A percentile compares a stretch with the other conserved stretches of the same genome.
Conservation (phyloP, 2,888 invertebrate genomes). For the Pammene aurita region DNA sequence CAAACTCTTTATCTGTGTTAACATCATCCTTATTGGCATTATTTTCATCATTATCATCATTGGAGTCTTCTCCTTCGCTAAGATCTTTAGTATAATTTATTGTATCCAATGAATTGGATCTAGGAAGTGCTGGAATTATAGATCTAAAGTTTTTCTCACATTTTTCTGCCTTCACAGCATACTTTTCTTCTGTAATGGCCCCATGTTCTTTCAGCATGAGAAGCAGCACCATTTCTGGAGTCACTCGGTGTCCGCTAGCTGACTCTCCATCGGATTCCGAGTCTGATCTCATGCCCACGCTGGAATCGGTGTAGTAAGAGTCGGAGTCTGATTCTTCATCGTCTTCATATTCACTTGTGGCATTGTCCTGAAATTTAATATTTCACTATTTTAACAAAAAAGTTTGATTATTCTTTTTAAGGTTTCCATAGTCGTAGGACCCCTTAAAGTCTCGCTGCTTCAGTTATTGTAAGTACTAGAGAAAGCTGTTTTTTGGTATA, state of each 20-base stretch:
- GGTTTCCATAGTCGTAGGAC: not conserved
- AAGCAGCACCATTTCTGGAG: slow-evolving; percentile 17
- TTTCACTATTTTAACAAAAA: not conserved
- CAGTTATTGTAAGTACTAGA: no score
- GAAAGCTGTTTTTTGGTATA: no score
- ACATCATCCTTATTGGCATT: not conserved
- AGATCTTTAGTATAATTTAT: slow-evolving; percentile 1
- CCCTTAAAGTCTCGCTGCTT: not conserved
- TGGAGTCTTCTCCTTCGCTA: not conserved
- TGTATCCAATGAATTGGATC: not conserved
- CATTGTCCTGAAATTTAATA: slow-evolving; percentile 13
- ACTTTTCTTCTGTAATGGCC: slow-evolving; percentile 13
- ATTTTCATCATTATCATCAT: not conserved
- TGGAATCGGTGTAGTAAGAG: slow-evolving; percentile 6
- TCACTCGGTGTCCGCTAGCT: slow-evolving; percentile 27
- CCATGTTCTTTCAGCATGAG: slow-evolving; percentile 26
- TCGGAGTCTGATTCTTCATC: slow-evolving; percentile 3
- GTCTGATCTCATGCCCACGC: not conserved
- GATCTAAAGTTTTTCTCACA: slow-evolving; percentile 7
- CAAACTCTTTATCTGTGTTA: not conserved
- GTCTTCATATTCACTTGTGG: slow-evolving; percentile 16
- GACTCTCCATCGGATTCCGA: slow-evolving; percentile 22
- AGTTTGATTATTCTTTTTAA: not conserved
- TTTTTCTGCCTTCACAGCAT: slow-evolving; percentile 3
- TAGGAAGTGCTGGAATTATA: slow-evolving; percentile 5